Evolutionary conservation across 2,113 vertebrate species (phyloP).

Genomic region (Alectura lathami): DNA sequence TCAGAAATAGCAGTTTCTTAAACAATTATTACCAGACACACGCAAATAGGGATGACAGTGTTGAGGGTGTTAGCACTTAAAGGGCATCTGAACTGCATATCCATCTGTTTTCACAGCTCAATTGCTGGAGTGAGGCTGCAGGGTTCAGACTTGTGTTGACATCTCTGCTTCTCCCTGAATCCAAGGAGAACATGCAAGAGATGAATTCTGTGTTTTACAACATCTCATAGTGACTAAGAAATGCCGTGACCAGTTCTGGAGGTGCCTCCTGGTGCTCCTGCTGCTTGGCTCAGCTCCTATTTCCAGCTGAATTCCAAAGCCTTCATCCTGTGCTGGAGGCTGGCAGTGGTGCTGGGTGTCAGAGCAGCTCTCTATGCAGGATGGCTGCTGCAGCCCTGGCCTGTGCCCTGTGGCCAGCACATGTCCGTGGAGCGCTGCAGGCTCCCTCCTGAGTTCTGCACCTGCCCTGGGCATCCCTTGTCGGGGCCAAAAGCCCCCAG

Average conservation of each 20-base stretch:
- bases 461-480: accelerated
- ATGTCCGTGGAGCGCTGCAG: accelerated
- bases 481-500: accelerated
- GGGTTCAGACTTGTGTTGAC: background rate
- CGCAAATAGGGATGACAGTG: background rate
- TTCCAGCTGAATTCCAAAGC: background rate
- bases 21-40: background rate
- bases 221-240: background rate
- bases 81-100: background rate
- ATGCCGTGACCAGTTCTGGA: background rate
- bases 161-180: background rate
- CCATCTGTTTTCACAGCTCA: background rate
- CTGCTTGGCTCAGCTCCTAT: background rate
- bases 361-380: background rate
- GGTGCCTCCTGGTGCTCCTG: accelerated
- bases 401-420: accelerated
- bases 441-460: background rate
- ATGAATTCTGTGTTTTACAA: background rate
- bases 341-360: accelerated
- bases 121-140: background rate
- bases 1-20: background rate
- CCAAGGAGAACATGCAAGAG: accelerated
- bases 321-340: background rate
- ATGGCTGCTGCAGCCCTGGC: background rate
- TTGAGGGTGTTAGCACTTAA: background rate